A percentile compares a stretch with the other conserved stretches of the same genome.
These are phyloP conservation scores for Hydrophis major DNA, from an alignment of 2,797 vertebrate species.

Conservation along the genomic window DNA sequence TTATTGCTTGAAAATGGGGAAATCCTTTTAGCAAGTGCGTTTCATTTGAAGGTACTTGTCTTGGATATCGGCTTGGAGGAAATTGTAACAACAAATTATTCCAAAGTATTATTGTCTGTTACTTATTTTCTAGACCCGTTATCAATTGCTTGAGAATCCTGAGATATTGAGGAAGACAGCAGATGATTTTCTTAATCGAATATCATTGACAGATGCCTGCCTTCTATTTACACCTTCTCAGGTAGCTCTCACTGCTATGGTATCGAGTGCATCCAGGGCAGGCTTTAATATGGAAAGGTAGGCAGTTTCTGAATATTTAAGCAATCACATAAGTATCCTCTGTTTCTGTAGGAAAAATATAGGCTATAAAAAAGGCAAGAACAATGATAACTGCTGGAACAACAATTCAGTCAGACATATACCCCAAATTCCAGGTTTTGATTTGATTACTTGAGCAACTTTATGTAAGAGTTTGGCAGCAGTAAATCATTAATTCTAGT, in stretches of 20 bases:
- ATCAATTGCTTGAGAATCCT: slow-evolving; percentile 87
- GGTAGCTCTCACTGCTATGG: slow-evolving; percentile 87
- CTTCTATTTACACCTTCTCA: slow-evolving; percentile 92
- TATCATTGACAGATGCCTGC: slow-evolving; percentile 84
- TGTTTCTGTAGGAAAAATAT: neutral
- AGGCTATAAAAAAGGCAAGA: neutral
- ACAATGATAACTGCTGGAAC: neutral
- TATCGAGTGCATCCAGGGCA: slow-evolving; percentile 87
- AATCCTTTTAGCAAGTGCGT: neutral
- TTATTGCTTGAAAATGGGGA: neutral
- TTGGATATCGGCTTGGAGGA: accelerated
- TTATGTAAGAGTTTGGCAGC: neutral
- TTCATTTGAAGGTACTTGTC: neutral
- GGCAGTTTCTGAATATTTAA: neutral
- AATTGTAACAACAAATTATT: neutral
- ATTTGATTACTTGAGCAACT: neutral
- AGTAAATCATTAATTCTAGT: neutral
- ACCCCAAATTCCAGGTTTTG: neutral
- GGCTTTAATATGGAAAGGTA: slow-evolving; percentile 93
- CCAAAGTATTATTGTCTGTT: slow-evolving; percentile 28
- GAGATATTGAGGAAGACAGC: slow-evolving; percentile 88
- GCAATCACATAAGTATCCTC: neutral
- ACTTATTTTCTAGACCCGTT: slow-evolving; percentile 83
- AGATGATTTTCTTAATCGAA: slow-evolving; percentile 90
- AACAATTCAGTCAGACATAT: neutral